These are phyloP conservation scores for Lysiphlebus fabarum DNA, from an alignment of 1,140 invertebrate species.

Conservation along the genomic window DNA sequence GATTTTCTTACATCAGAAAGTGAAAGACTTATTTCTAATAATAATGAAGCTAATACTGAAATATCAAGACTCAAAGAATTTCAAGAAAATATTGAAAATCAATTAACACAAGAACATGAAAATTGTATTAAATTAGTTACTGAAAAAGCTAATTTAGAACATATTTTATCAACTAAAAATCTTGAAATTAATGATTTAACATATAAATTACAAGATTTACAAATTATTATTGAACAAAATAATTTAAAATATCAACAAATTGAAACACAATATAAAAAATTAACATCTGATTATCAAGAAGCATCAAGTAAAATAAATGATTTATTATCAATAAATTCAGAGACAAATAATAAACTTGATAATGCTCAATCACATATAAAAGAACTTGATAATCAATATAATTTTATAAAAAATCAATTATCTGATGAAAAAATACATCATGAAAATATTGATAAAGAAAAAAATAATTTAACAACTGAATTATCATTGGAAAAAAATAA, in stretches of 20 bases:
- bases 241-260: background rate
- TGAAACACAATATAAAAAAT: background rate
- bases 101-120: constrained; percentile 11
- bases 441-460: background rate
- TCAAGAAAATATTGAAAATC: constrained; percentile 17
- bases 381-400: background rate
- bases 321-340: background rate
- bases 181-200: constrained; percentile 26
- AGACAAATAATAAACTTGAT: background rate
- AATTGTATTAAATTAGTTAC: constrained; percentile 11
- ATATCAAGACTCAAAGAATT: constrained; percentile 10
- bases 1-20: constrained; percentile 1
- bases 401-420: background rate
- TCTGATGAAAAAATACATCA: background rate
- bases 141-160: constrained; percentile 18
- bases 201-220: constrained; percentile 15
- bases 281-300: background rate
- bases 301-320: background rate
- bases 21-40: constrained; percentile 6
- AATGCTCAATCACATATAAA: background rate
- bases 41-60: background rate
- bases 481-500: constrained; percentile 4
- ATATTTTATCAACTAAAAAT: constrained; percentile 13
- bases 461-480: background rate
- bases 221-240: background rate